Evolutionary conservation across 2,888 invertebrate species (phyloP), one percentile per base, ranked within the genome.

Genomic region (Habrosyne pyritoides): DNA sequence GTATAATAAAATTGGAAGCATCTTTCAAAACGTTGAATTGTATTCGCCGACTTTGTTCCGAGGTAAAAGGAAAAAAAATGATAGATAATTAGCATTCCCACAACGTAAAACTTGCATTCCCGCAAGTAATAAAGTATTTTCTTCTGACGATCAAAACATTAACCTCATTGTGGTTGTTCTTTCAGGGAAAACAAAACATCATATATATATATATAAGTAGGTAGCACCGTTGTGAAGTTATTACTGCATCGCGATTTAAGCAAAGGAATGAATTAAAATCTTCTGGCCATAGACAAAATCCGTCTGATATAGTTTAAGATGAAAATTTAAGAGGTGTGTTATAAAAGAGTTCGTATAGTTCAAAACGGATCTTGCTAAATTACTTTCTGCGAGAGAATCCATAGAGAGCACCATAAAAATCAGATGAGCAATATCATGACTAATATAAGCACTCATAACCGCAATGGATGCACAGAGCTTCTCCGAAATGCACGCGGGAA

Each of bases 381-480:
- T 42, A 49, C 47, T 54, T 56, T 54, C 49, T 47, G 50, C 47
- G 46, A 55, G 48, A 56, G 54, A 59, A 63, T 47, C 53, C 48
- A 50, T 59, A 42, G 55, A 48, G 52, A 57, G 48, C 28, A 46
- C 49, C 42, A 47, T 53, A 48, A 52, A 62, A 66, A 62, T 57
- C 54, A 52, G 54, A 61, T 63, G 57, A 63, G 54, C 61, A 63
- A 63, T 66, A 62, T 63, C 53, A 64, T 59, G 58, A 58, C 42
- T 53, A 53, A 53, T 46, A 47, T 53, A 49, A 52, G 42, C 56
- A 42, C 54, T 57, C 52, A 53, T 54, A 53, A 55, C 49, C 47
- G 47, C 30, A 42, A 48, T 53, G 49, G 47, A 53, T 56, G 54
- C 57, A 61, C 53, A 61, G 42, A 56, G 26, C 53, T 61, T 55